Evolutionary conservation across 53 echinoderm and acorn worm species (phyloP).

Genomic region (Astropecten irregularis): DNA sequence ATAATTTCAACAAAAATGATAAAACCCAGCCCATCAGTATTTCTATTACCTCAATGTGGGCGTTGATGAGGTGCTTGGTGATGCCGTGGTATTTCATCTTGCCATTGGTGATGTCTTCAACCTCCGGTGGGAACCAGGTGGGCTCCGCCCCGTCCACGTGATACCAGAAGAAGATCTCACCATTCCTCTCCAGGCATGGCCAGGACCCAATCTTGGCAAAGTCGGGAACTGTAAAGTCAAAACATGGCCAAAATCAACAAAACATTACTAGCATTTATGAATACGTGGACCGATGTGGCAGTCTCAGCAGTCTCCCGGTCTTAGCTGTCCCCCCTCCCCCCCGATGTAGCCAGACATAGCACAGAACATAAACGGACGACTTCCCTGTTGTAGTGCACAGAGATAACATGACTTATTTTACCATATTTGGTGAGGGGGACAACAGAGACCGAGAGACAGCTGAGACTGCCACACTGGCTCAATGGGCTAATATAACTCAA

Average conservation of each 20-base stretch:
- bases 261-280: too few species aligned
- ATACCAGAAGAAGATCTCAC: slow-evolving; percentile 81
- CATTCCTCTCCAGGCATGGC: slow-evolving; percentile 79
- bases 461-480: too few species aligned
- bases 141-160: slow-evolving; percentile 88
- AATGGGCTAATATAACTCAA: too few species aligned
- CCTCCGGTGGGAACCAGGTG: slow-evolving; percentile 81
- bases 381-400: too few species aligned
- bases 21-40: too few species aligned
- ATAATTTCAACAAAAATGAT: too few species aligned
- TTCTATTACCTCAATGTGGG: slow-evolving; percentile 97
- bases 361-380: background rate
- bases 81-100: slow-evolving; percentile 82
- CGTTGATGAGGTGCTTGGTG: slow-evolving; percentile 75
- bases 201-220: slow-evolving; percentile 83
- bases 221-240: slow-evolving; percentile 58
- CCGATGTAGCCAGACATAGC: background rate
- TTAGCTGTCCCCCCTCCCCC: background rate
- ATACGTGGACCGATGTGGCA: background rate
- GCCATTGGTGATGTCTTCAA: slow-evolving; percentile 71
- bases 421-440: too few species aligned
- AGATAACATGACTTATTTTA: too few species aligned
- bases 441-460: too few species aligned
- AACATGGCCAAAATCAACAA: background rate
- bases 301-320: too few species aligned